These are phyloP conservation scores for Neria commutata DNA, from an alignment of 2,888 invertebrate species.

Conservation along the genomic window DNA sequence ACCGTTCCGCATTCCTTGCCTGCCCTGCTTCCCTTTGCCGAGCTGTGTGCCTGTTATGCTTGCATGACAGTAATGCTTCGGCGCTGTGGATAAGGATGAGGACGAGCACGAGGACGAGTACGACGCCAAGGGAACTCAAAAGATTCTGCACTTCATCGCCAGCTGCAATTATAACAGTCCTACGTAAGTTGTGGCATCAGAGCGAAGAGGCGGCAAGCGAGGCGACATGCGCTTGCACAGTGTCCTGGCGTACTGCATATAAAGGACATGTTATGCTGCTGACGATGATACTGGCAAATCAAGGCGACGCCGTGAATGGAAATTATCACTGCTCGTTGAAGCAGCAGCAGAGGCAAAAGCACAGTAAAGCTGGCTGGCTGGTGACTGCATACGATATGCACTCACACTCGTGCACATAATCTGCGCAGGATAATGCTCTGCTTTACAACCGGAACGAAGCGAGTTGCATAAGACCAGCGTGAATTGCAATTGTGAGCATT, in stretches of 20 bases:
- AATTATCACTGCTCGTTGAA: too few relatives aligned
- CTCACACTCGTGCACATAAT: not conserved
- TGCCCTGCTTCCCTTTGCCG: too few relatives aligned
- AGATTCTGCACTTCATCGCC: not conserved
- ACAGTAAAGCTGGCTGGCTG: not conserved
- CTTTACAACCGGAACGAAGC: not conserved
- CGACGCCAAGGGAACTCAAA: too few relatives aligned
- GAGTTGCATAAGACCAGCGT: too few relatives aligned
- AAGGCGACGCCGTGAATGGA: not conserved
- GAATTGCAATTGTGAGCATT: not conserved
- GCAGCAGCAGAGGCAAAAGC: not conserved
- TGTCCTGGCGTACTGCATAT: too few relatives aligned
- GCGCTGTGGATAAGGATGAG: too few relatives aligned
- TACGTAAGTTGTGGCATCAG: too few relatives aligned
- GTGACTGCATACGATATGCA: not conserved
- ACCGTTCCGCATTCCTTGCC: too few relatives aligned
- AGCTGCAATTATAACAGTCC: conserved; percentile 17
- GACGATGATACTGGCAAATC: not conserved
- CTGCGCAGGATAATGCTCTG: not conserved
- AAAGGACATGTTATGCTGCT: too few relatives aligned
- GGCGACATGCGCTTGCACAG: not conserved
- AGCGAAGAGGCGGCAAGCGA: not conserved
- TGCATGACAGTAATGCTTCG: too few relatives aligned
- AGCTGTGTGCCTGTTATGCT: too few relatives aligned
- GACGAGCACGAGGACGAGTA: too few relatives aligned